Evolutionary conservation across 2,113 vertebrate species (phyloP).

Genomic region (Sturnira hondurensis): DNA sequence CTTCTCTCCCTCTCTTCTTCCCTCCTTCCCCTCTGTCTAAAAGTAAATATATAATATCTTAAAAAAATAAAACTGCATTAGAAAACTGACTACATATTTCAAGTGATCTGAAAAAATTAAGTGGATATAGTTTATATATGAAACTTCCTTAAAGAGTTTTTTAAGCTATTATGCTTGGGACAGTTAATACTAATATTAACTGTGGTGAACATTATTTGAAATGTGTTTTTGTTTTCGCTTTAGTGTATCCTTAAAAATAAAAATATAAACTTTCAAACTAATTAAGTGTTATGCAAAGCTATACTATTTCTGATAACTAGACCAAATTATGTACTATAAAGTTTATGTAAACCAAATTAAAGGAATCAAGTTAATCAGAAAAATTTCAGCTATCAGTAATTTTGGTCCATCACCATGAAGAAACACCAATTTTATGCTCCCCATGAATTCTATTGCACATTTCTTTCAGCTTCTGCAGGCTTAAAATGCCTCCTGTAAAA

Average conservation of each 20-base stretch:
- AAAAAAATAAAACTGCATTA: too few species aligned
- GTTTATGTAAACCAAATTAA: background rate
- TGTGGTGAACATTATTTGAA: background rate
- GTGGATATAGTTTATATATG: too few species aligned
- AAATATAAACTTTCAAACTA: background rate
- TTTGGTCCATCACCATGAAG: background rate
- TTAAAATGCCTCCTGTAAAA: background rate
- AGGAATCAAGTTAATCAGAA: background rate
- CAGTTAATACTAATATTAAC: background rate
- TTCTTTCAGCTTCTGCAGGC: background rate
- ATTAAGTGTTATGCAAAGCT: background rate
- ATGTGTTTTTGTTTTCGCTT: background rate
- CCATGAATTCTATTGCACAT: background rate
- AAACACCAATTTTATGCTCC: background rate
- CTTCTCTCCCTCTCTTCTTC: too few species aligned
- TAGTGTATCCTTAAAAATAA: background rate
- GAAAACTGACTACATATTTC: background rate
- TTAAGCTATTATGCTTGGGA: background rate
- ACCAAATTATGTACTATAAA: background rate
- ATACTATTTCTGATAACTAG: background rate
- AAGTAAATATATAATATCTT: too few species aligned
- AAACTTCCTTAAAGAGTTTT: background rate
- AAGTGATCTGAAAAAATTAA: too few species aligned
- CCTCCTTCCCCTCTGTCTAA: too few species aligned
- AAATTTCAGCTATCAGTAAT: background rate